Base-by-base conservation (phyloP, 2,888 invertebrate species). In the Synanthedon vespiformis region DNA sequence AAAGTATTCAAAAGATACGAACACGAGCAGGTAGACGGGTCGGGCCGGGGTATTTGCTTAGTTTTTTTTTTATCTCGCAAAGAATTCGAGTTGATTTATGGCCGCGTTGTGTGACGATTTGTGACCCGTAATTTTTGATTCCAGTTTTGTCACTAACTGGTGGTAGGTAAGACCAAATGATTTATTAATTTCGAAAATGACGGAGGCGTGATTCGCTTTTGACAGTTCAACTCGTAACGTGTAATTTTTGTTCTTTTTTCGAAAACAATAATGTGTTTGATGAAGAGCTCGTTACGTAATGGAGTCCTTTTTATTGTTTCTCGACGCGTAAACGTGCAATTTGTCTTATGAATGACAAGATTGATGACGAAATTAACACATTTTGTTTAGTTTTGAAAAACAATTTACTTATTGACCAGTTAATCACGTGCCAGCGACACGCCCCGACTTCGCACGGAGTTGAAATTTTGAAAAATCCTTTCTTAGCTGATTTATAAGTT, bases 81-180 rank as follows among this genome's bases (percentile, higher is more conserved):
- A 82, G 81, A 80, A 78, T 82, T 72, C 80, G 55, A 72, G 64
- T 81, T 87, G 86, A 87, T 87, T 87, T 86, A 87, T 80, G 75
- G 67, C 62, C 64, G 65, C 68, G 72, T 64, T 76, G 74, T 80
- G 81, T 80, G 87, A 85, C 86, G 87, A 87, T 82, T 85, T 85
- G 85, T 85, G 87, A 83, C 75, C 83, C 72, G 82, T 84, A 82
- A 84, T 83, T 81, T 80, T 64, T 77, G 81, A 82, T 82, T 82
- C 71, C 77, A 84, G 70, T 77, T 84, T 84, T 86, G 86, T 86
- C 87, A 84, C 86, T 82, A 74, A 71, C 70, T 67, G 70, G 66
- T 62, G 63, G 22, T 66, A 56, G 63, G 34, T 66, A 56, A 63
- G 63, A 65, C 58, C 58, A 40, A 22, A 75, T 86, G 87, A 87